Evolutionary conservation across 1,140 invertebrate species (phyloP), one percentile per base, ranked within the genome.

Genomic region (Ceratosolen solmsi): DNA sequence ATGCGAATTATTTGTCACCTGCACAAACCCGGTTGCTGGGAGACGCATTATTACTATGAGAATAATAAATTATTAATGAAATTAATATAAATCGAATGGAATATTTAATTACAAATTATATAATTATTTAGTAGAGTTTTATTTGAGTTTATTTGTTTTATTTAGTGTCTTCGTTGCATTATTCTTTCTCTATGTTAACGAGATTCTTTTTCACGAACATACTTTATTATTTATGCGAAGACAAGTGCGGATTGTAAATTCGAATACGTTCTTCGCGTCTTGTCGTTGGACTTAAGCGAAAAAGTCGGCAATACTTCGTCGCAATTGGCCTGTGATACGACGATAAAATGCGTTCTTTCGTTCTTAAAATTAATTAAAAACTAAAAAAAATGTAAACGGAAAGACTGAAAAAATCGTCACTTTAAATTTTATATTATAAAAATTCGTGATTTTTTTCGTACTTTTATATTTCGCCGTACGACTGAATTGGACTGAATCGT

Each of bases 31-130:
- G 85, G 84, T 84, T 83, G 84, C 70, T 86, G 86, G 84, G 83
- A 85, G 88, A 84, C 86, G 86, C 85, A 79, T 90, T 83, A 83
- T 89, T 90, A 90, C 89, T 91, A 90, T 88, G 89, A 89, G 86
- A 91, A 90, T 91, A 92, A 92, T 92, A 92, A 92, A 92, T 92
- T 92, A 92, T 91, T 91, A 90, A 90, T 90, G 88, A 91, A 92
- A 91, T 91, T 92, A 91, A 92, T 91, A 91, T 91, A 91, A 91
- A 92, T 90, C 88, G 87, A 89, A 89, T 88, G 87, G 86, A 90
- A 91, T 91, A 91, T 91, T 92, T 91, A 91, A 91, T 90, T 91
- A 87, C 88, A 89, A 90, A 90, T 90, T 89, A 89, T 91, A 91
- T 91, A 88, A 82, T 78, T 78, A 82, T 78, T 90, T 89, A 89